phyloP scores from a whole-genome alignment of 2,888 invertebrate species.

The Quadroppia sp. region DNA sequence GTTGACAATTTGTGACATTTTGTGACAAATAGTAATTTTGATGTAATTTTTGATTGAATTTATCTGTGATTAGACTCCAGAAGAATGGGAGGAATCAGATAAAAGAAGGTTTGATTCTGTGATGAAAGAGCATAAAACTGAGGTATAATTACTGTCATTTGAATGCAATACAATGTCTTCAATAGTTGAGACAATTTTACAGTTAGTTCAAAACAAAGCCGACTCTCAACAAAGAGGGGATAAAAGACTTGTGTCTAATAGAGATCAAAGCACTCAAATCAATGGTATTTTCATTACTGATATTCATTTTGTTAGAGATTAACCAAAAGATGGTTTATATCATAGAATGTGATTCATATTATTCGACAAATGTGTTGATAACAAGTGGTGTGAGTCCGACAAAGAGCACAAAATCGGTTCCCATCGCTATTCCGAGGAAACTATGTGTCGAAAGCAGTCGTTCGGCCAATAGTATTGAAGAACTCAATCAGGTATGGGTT shows the following conservation, averaged over 20 bases:
- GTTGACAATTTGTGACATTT: background rate
- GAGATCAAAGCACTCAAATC: slow-evolving; percentile 10
- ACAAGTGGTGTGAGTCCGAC: slow-evolving; percentile 41
- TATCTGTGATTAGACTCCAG: slow-evolving; percentile 60
- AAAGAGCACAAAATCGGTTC: slow-evolving; percentile 53
- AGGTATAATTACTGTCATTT: background rate
- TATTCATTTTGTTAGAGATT: too few relatives aligned
- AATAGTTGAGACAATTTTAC: background rate
- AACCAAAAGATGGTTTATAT: too few relatives aligned
- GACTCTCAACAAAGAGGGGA: background rate
- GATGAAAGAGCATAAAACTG: slow-evolving; percentile 7
- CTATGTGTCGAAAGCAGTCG: slow-evolving; percentile 53
- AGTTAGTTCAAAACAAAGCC: slow-evolving; percentile 24
- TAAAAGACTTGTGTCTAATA: background rate
- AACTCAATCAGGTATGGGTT: slow-evolving; percentile 66
- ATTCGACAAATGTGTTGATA: background rate
- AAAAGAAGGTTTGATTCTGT: slow-evolving; percentile 47
- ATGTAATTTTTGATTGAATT: background rate
- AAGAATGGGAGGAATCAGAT: slow-evolving; percentile 58
- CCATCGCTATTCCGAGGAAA: slow-evolving; percentile 56
- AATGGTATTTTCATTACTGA: too few relatives aligned
- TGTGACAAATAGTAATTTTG: background rate
- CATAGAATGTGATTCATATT: background rate
- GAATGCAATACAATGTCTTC: background rate
- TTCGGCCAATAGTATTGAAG: slow-evolving; percentile 77